Evolutionary conservation across 2,888 invertebrate genomes (phyloP), one percentile per base, ranked within the genome.

Genomic region (Philhelius pedissequus): DNA sequence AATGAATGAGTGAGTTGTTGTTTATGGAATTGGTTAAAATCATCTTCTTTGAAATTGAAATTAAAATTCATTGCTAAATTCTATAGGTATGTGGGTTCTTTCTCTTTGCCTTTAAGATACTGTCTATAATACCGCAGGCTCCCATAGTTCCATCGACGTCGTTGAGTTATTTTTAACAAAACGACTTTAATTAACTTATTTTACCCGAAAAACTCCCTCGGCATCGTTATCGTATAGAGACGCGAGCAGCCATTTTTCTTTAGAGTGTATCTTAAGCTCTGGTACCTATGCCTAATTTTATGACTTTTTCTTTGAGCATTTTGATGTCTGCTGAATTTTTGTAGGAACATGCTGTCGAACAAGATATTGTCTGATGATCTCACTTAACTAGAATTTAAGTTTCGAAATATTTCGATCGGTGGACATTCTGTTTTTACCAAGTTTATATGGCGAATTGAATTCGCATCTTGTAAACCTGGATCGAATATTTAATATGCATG

Each of bases 141-240:
- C 40, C 40, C 27, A 30, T 18, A 62, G 6, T n/a, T 58, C 38
- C 38, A 38, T 38, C 27, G 30, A 18, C 18, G 32, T 30, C 20
- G 11, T 11, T 2, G 9, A 22, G 20, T 60, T 30, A 69, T 40
- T 50, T 60, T 35, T 15, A 27, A 48, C 48, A 62, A 54, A 75
- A 52, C 79, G 79, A 74, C 74, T 74, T 79, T 83, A 79, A 83
- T 83, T 83, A 83, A 75, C 83, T 83, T 75, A 83, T 75, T 83
- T 78, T 79, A n/a, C 43, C 43, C 58, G 15, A 68, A 83, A 74
- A 62, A 68, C 48, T 50, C 22, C 38, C 76, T 32, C 40, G 30
- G 15, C 27, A 43, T 43, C 62, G 30, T 35, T 32, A 22, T 48
- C 18, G 8, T n/a, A 25, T 15, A 1, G 45, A 18, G 35, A n/a